A percentile compares a stretch with the other conserved stretches of the same genome.
phyloP scores from a whole-genome alignment of 2,113 vertebrate genomes.

The Thalassoma bifasciatum region DNA sequence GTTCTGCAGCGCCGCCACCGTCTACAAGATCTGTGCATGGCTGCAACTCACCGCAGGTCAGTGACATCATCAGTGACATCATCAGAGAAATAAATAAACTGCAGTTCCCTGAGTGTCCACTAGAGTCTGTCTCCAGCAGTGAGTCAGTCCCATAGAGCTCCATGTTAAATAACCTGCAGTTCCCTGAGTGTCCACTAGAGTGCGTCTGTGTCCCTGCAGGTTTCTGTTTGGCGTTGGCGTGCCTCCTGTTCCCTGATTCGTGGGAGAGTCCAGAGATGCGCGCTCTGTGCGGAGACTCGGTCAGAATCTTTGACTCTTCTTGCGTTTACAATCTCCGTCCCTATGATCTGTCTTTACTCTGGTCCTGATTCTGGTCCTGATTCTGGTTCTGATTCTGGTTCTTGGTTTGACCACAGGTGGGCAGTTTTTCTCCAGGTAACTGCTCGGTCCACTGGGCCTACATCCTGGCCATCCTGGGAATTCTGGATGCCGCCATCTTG shows the following conservation, averaged over 20 bases:
- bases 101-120: too few species aligned
- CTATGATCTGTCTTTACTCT: too few species aligned
- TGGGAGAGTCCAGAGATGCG: conserved; percentile 87
- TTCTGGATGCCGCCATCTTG: conserved; percentile 84
- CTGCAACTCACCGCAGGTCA: conserved; percentile 87
- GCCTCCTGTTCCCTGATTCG: conserved; percentile 86
- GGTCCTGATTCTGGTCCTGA: too few species aligned
- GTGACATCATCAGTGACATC: not conserved
- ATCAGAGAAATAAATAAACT: too few species aligned
- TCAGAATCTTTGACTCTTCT: conserved; percentile 21
- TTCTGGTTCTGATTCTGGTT: not conserved
- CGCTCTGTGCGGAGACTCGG: conserved; percentile 83
- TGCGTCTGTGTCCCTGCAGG: conserved; percentile 59
- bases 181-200: too few species aligned
- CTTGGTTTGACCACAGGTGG: conserved; percentile 52
- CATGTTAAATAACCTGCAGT: too few species aligned
- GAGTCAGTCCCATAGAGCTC: too few species aligned
- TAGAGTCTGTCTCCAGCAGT: too few species aligned
- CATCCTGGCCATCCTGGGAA: conserved; percentile 85
- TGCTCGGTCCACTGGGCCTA: conserved; percentile 88
- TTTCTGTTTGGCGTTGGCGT: conserved; percentile 85
- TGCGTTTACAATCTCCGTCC: too few species aligned
- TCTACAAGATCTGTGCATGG: conserved; percentile 89
- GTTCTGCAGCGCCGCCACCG: conserved; percentile 85
- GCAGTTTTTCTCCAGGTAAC: conserved; percentile 85